Percentiles rank a stretch among this genome's conserved stretches.
Evolutionary conservation across 1,140 invertebrate species (phyloP).

Genomic region (Listronotus oregonensis): DNA sequence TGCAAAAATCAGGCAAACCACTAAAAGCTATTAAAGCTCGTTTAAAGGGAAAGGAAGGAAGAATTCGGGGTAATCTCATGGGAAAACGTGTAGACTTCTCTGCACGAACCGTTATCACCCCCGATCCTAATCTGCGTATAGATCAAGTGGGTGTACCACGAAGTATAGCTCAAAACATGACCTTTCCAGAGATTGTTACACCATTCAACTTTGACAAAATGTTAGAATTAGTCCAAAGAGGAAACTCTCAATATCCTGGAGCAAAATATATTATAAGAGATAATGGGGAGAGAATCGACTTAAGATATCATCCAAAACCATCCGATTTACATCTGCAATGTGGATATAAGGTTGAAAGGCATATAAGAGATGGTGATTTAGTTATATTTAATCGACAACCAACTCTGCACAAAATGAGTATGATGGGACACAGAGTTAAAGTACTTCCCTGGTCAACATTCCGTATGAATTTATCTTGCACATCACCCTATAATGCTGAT

Average conservation of each 20-base stretch:
- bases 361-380: slow-evolving; percentile 96
- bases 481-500: slow-evolving; percentile 99
- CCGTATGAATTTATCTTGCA: slow-evolving; percentile 84
- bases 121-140: slow-evolving; percentile 97
- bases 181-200: slow-evolving; percentile 99
- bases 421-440: slow-evolving; percentile 99
- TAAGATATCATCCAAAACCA: slow-evolving; percentile 97
- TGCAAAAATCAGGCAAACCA: slow-evolving; percentile 98
- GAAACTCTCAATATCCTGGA: slow-evolving; percentile 98
- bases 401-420: slow-evolving; percentile 99
- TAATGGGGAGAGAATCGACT: slow-evolving; percentile 97
- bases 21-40: slow-evolving; percentile 95
- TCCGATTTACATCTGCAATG: slow-evolving; percentile 98
- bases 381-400: slow-evolving; percentile 99
- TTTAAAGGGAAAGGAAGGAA: slow-evolving; percentile 93
- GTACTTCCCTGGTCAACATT: slow-evolving; percentile 71
- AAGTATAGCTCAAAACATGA: slow-evolving; percentile 98
- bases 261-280: slow-evolving; percentile 99
- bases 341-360: slow-evolving; percentile 96
- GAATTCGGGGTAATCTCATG: slow-evolving; percentile 99
- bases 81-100: slow-evolving; percentile 99
- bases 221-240: slow-evolving; percentile 93
- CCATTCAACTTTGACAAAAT: slow-evolving; percentile 99
- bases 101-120: slow-evolving; percentile 98
- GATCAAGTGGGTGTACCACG: slow-evolving; percentile 98